Evolutionary conservation across 2,113 vertebrate species (phyloP), one percentile per base, ranked within the genome.

Genomic region (Myiopsitta monachus): DNA sequence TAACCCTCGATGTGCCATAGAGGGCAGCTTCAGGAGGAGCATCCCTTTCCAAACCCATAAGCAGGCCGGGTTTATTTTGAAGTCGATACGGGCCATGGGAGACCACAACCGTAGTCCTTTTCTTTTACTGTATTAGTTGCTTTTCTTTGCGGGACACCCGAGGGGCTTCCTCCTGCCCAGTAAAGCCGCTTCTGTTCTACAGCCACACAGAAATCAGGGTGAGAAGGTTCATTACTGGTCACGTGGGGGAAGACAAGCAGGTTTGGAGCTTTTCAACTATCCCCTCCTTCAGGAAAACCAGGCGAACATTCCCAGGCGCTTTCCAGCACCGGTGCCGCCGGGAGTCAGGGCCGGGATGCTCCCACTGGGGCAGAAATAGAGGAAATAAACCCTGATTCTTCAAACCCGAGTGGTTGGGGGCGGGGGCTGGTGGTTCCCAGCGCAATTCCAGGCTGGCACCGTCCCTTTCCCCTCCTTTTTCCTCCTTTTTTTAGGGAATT

Each of bases 381-480:
- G 28, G 14, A 54, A 64, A 26, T 8, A 13, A 62, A 2, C 5
- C 11, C 7, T 6, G 54, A 26, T 6, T 22, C 5, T 33, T 36
- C 47, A 55, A 64, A 63, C 1, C 2, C 1, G 39, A 24, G 14
- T 18, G n/a, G 64, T 62, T 79, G 28, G 1, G 44, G 44, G 46
- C 57, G 24, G 47, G n/a, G 79, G 17, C 47, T 6, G 9, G 41
- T 14, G 3, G 52, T 54, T 69, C 12, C 46, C 62, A 39, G 7
- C 13, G 23, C 36, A 10, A 9, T 33, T 36, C 61, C 9, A 5
- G 22, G 2, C 51, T 47, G 57, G 0, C 30, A 2, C 24, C 2
- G 6, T 1, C 30, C 6, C 0, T 4, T 3, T 8, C 3, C 3
- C 13, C 13, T 26, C 26, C 26, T 3, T 72, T 83, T 76, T 16